Conservation (phyloP, 2,888 invertebrate species). For the Leistus spinibarbis region DNA sequence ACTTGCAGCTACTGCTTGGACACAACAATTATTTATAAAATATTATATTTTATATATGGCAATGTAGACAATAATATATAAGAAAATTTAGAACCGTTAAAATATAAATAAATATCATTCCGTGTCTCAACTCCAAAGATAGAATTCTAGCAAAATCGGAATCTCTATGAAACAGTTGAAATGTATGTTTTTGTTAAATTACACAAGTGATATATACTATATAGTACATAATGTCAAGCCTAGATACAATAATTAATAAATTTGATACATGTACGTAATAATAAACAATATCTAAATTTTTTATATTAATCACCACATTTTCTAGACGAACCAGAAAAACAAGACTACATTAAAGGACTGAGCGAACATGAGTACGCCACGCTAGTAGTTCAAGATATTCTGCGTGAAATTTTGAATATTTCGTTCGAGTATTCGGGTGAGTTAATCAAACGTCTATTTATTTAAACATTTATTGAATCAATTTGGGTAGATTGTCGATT, state of each 20-base stretch:
- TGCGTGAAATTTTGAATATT: constrained; percentile 54
- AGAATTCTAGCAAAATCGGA: background rate
- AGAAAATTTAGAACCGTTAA: no score
- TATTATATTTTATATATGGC: no score
- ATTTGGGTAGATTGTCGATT: background rate
- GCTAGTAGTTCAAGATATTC: constrained; percentile 51
- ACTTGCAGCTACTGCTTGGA: no score
- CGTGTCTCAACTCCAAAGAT: no score
- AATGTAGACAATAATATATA: no score
- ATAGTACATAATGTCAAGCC: background rate
- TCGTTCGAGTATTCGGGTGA: constrained; percentile 42
- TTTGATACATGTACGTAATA: background rate
- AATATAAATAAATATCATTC: no score
- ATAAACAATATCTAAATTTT: background rate
- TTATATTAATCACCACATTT: background rate
- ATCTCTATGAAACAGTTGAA: background rate
- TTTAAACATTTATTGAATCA: background rate
- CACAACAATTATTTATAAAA: no score
- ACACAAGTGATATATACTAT: background rate
- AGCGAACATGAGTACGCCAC: background rate
- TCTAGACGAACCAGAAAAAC: background rate
- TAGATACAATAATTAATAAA: background rate
- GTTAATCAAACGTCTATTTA: background rate
- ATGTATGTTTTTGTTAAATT: background rate
- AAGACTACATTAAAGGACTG: background rate